phyloP scores from a whole-genome alignment of 2,113 vertebrate genomes.

The Nicator chloris region DNA sequence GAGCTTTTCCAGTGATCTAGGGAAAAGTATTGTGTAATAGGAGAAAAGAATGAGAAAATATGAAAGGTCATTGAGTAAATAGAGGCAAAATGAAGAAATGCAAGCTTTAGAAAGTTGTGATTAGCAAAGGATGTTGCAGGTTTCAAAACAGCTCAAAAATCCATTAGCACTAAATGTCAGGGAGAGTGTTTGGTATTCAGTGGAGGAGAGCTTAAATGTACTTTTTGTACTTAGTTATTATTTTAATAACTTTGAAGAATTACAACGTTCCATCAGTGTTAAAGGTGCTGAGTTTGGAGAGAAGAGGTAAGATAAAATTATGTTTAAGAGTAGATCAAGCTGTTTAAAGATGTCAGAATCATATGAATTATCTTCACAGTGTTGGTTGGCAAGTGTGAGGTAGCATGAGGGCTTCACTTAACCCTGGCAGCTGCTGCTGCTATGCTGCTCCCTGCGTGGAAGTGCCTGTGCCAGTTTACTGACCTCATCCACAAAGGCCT shows the following conservation, averaged over 20 bases:
- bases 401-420: background rate
- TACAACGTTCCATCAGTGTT: background rate
- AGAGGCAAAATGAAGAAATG: background rate
- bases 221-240: background rate
- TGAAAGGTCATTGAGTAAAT: background rate
- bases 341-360: background rate
- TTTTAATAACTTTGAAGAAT: background rate
- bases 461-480: accelerated
- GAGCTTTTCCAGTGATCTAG: background rate
- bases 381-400: background rate
- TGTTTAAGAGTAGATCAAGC: background rate
- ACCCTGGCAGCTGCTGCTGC: background rate
- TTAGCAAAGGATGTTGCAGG: background rate
- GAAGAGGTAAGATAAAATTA: background rate
- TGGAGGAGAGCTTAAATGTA: background rate
- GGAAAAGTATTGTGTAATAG: background rate
- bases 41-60: background rate
- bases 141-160: background rate
- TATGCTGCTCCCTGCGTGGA: accelerated
- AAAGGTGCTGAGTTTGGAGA: background rate
- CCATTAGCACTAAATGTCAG: background rate
- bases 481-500: background rate
- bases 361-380: background rate
- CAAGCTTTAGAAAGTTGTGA: background rate
- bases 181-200: background rate